Conservation (phyloP, 2,888 invertebrate species). For the Lampropteryx suffumata region DNA sequence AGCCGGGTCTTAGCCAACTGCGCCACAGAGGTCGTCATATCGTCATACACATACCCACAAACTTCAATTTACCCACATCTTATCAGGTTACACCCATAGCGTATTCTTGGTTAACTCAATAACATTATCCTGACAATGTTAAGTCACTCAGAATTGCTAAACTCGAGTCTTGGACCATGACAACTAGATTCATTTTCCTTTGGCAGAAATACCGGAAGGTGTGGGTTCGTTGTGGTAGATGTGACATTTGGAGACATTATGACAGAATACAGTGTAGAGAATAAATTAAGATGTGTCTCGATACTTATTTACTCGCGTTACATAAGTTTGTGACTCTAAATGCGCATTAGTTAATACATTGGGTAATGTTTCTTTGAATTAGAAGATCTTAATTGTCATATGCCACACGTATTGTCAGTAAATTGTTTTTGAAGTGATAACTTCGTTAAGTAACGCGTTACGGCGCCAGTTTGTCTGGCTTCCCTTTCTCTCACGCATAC, state of each 20-base stretch:
- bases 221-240: conserved; percentile 32
- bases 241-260: conserved; percentile 46
- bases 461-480: too few species aligned
- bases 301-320: background rate
- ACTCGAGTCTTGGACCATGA: background rate
- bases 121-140: conserved; percentile 2
- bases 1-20: too few species aligned
- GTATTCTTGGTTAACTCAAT: conserved; percentile 6
- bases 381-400: too few species aligned
- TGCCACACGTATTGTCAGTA: too few species aligned
- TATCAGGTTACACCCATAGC: background rate
- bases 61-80: background rate
- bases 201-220: conserved; percentile 1
- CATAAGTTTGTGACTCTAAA: background rate
- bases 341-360: background rate
- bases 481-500: too few species aligned
- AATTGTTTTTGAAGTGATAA: too few species aligned
- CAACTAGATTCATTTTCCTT: conserved; percentile 4
- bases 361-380: conserved; percentile 1
- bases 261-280: conserved; percentile 39
- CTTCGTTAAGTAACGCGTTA: too few species aligned
- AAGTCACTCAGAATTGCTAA: background rate
- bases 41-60: too few species aligned
- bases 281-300: conserved; percentile 26
- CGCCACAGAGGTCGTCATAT: too few species aligned